Conservation (phyloP, 2,113 vertebrate genomes). For the Pedionomus torquatus region DNA sequence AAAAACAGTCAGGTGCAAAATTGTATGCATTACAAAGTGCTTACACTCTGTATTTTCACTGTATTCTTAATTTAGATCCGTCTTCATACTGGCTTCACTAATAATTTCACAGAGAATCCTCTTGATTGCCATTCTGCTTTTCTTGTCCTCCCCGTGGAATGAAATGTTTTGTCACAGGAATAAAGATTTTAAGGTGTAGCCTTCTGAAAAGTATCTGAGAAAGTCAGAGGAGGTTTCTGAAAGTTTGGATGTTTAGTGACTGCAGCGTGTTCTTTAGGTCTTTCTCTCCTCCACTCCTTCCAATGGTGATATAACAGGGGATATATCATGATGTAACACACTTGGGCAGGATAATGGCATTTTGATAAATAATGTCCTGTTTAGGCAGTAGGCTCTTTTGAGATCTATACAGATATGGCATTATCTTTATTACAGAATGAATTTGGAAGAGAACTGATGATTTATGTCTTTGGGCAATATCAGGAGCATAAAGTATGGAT, state of each 20-base stretch:
- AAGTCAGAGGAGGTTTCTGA: neutral
- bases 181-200: neutral
- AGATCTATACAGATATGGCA: neutral
- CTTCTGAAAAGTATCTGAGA: neutral
- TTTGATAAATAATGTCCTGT: neutral
- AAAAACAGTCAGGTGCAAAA: neutral
- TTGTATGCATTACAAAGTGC: neutral
- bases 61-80: neutral
- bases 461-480: neutral
- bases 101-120: neutral
- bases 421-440: neutral
- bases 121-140: neutral
- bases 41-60: neutral
- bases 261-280: fast-evolving
- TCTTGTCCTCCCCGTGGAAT: neutral
- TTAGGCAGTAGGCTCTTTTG: neutral
- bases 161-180: neutral
- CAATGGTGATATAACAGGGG: neutral
- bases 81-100: neutral
- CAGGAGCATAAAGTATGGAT: neutral
- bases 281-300: neutral
- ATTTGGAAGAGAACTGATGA: neutral
- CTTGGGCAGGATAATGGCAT: neutral
- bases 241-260: neutral
- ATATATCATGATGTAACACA: neutral